Evolutionary conservation across 2,113 vertebrate genomes (phyloP).

Genomic region (Gallinago undulata): DNA sequence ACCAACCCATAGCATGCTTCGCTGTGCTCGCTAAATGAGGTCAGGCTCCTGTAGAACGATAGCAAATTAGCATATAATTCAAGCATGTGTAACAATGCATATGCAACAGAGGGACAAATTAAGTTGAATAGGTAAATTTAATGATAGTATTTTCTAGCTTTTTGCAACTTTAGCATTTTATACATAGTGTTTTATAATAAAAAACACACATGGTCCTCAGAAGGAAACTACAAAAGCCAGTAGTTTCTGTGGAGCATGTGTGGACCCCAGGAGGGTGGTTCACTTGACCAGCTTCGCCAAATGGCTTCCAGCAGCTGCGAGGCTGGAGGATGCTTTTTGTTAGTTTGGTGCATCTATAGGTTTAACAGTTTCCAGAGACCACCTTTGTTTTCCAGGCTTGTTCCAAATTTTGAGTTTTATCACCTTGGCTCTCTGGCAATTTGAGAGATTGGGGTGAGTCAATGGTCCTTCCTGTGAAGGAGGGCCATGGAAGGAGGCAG

Average conservation of each 20-base stretch:
- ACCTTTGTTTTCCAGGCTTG: not conserved
- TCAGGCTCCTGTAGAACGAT: not conserved
- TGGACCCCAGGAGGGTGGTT: not conserved
- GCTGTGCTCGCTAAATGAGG: not conserved
- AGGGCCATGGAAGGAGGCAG: not conserved
- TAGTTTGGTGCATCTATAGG: accelerated
- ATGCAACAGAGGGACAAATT: not conserved
- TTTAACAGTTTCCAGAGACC: not conserved
- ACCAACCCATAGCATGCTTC: not conserved
- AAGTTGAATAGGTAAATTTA: not conserved
- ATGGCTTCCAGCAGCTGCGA: not conserved
- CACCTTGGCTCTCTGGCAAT: accelerated
- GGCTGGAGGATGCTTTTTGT: not conserved
- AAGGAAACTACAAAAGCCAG: not conserved
- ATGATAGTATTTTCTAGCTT: not conserved
- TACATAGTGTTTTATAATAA: not conserved
- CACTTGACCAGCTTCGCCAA: accelerated
- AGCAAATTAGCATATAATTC: not conserved
- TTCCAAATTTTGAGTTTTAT: not conserved
- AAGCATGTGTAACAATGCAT: not conserved
- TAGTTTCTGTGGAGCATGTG: not conserved
- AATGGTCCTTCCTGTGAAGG: accelerated
- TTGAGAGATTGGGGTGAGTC: accelerated
- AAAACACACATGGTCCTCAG: accelerated
- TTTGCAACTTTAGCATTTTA: not conserved